These are phyloP conservation scores for Lucinisca nassula DNA, from an alignment of 2,888 invertebrate species.

Conservation along the genomic window DNA sequence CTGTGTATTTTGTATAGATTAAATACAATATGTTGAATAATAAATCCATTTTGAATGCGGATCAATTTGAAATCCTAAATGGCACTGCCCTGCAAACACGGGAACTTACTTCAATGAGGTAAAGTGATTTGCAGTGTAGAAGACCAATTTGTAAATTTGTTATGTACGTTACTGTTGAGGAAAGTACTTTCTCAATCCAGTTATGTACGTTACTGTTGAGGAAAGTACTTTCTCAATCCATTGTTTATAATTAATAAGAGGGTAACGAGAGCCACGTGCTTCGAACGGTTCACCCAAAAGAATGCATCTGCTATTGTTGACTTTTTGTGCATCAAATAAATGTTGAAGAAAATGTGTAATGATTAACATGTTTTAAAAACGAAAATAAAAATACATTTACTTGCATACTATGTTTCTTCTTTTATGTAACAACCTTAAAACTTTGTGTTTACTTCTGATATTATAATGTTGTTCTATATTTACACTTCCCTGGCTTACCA, in stretches of 20 bases:
- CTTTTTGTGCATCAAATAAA: background rate
- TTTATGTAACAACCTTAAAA: too few relatives aligned
- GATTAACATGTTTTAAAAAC: slow-evolving; percentile 4
- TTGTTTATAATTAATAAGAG: too few relatives aligned
- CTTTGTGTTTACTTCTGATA: too few relatives aligned
- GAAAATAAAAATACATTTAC: background rate
- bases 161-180: too few relatives aligned
- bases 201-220: too few relatives aligned
- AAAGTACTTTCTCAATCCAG: too few relatives aligned
- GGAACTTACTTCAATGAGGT: background rate
- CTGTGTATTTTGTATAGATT: background rate
- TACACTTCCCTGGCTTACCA: too few relatives aligned
- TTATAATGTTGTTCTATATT: too few relatives aligned
- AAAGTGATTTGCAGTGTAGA: background rate
- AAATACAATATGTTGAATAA: background rate
- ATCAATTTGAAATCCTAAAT: slow-evolving; percentile 3
- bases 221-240: too few relatives aligned
- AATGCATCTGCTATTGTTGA: background rate
- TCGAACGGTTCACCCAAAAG: too few relatives aligned
- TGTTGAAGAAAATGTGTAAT: background rate
- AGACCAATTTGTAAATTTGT: slow-evolving; percentile 2
- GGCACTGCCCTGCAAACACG: background rate
- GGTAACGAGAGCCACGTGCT: too few relatives aligned
- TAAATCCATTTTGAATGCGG: background rate
- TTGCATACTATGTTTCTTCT: background rate